These are phyloP conservation scores for Acronicta psi DNA, from an alignment of 2,888 invertebrate species.

Conservation along the genomic window DNA sequence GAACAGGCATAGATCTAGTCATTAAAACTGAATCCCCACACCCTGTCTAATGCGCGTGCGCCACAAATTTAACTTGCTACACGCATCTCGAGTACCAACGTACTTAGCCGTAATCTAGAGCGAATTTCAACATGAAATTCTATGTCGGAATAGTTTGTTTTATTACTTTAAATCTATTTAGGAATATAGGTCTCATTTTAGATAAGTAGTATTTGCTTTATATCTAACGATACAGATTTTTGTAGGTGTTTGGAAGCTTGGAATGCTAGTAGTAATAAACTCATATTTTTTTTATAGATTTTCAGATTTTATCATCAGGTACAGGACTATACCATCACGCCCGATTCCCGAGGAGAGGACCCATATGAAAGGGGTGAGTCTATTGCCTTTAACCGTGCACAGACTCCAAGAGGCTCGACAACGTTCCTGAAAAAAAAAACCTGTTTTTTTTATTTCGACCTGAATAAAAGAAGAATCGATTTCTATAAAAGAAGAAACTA, in stretches of 20 bases:
- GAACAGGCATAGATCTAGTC: slow-evolving; percentile 30
- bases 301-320: too few relatives aligned
- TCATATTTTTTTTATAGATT: too few relatives aligned
- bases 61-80: slow-evolving; percentile 61
- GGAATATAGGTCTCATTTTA: slow-evolving; percentile 30
- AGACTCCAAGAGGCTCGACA: too few relatives aligned
- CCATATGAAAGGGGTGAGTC: too few relatives aligned
- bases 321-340: too few relatives aligned
- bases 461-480: too few relatives aligned
- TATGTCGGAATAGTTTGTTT: slow-evolving; percentile 53
- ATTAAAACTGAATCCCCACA: slow-evolving; percentile 28
- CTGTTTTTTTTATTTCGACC: too few relatives aligned
- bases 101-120: slow-evolving; percentile 49
- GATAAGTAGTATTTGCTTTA: slow-evolving; percentile 20
- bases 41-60: slow-evolving; percentile 16
- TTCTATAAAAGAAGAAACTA: too few relatives aligned
- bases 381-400: too few relatives aligned
- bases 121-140: slow-evolving; percentile 57
- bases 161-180: slow-evolving; percentile 48
- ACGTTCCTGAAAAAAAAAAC: too few relatives aligned
- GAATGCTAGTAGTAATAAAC: too few relatives aligned
- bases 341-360: too few relatives aligned
- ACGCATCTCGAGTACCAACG: slow-evolving; percentile 52
- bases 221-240: slow-evolving; percentile 14
- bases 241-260: slow-evolving; percentile 15